Evolutionary conservation across 92 coral and sea anemone genomes (phyloP), one percentile per base, ranked within the genome.

Genomic region (Porites divaricata): DNA sequence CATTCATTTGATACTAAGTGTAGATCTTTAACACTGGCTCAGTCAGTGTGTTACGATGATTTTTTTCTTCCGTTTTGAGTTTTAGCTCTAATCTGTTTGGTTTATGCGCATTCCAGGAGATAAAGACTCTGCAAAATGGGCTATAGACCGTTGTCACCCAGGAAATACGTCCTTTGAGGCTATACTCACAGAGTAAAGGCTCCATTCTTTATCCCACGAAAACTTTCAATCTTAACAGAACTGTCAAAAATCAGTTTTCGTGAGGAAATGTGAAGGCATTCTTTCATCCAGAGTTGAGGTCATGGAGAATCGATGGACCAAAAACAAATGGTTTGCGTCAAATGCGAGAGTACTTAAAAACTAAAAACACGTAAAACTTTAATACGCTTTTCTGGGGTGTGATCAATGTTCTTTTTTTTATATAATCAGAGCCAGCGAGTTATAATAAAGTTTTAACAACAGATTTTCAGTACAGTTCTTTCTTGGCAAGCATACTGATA

Each of bases 41-140:
- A 68, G 77, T 80, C 76, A 69, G 70, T 19, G 75, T 53, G 69
- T 5, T 19, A 11, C 49, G 2, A 28, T 56, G 53, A 2, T 0
- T 69, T 35, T 35, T 35, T 17, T 69, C 52, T 54, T 23, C 54
- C 50, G 59, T 51, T 61, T 63, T 35, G 13, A 41, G 56, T 4
- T 54, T 73, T 73, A 20, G 25, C 63, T n/a, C 13, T 50, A 73
- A 73, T 73, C 77, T 73, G 62, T 52, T 21, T 50, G 58, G 62
- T 41, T 80, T 67, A 65, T 70, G 11, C 14, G 57, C 67, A 68
- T 70, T 80, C 77, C 61, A 17, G 48, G 22, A 7, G 49, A 11
- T 50, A 23, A 28, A 9, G 6, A 4, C 22, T 13, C 0, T 23
- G 20, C 17, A 28, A 1, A 41, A 19, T 11, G 19, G 15, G 13